Conservation (phyloP, 2,113 vertebrate genomes). For the Gadus chalcogrammus region DNA sequence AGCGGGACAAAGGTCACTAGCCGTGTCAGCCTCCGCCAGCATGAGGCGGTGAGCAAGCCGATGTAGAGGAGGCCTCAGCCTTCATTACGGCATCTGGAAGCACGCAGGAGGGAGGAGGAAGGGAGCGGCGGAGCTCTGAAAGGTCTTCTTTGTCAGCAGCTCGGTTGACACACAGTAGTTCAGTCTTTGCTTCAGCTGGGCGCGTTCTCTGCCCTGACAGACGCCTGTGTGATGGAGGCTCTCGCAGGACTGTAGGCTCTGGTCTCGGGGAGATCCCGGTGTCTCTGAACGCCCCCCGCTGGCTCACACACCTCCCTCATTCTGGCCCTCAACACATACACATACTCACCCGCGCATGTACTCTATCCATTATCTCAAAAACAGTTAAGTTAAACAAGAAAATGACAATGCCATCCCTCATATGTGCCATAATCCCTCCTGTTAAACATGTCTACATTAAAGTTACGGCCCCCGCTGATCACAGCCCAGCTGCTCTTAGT, state of each 20-base stretch:
- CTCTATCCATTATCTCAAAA: no score
- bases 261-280: conserved; percentile 40
- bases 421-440: no score
- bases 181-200: conserved; percentile 66
- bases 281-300: conserved; percentile 39
- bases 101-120: not conserved
- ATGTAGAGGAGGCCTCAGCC: conserved; percentile 12
- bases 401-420: conserved; percentile 1
- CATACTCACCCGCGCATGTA: not conserved
- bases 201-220: conserved; percentile 61
- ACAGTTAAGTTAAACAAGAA: conserved; percentile 14
- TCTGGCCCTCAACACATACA: not conserved
- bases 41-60: conserved; percentile 27
- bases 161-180: conserved; percentile 64
- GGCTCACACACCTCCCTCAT: conserved; percentile 6
- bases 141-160: conserved; percentile 71
- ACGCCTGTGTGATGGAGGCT: conserved; percentile 57
- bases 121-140: conserved; percentile 53
- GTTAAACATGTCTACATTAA: no score
- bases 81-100: no score
- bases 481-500: no score
- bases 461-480: not conserved
- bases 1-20: conserved; percentile 60
- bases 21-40: conserved; percentile 38
- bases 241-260: conserved; percentile 27